phyloP scores from a whole-genome alignment of 2,888 invertebrate species.

The Apodemia duryi region DNA sequence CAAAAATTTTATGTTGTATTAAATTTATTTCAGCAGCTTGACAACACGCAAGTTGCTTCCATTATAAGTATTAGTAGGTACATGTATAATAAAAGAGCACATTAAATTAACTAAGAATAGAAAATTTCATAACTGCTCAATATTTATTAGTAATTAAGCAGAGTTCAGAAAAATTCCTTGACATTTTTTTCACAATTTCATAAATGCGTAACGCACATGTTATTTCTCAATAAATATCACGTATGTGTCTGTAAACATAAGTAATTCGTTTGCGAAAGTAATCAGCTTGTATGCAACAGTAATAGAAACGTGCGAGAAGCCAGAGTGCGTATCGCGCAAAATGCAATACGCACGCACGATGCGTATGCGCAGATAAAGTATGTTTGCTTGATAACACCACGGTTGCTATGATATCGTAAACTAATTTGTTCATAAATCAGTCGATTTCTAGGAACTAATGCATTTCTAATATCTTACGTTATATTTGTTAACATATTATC shows the following conservation, averaged over 20 bases:
- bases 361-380: conserved; percentile 62
- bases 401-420: conserved; percentile 41
- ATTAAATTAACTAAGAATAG: conserved; percentile 1
- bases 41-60: neutral
- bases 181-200: conserved; percentile 44
- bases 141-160: neutral
- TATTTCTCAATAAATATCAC: conserved; percentile 64
- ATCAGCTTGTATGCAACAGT: conserved; percentile 53
- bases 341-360: conserved; percentile 64
- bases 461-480: conserved; percentile 12
- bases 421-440: conserved; percentile 38
- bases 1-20: no score
- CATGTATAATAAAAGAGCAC: neutral
- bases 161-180: conserved; percentile 4
- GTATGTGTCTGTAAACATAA: conserved; percentile 57
- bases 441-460: conserved; percentile 30
- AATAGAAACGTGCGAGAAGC: conserved; percentile 50
- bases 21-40: no score
- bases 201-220: conserved; percentile 64
- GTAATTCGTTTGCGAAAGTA: conserved; percentile 70
- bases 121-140: neutral
- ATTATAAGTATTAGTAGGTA: neutral
- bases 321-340: conserved; percentile 60
- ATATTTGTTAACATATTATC: conserved; percentile 14
- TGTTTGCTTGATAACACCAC: conserved; percentile 57